A percentile compares a stretch with the other conserved stretches of the same genome.
Evolutionary conservation across 2,113 vertebrate species (phyloP).

Genomic region (Corythoichthys intestinalis): DNA sequence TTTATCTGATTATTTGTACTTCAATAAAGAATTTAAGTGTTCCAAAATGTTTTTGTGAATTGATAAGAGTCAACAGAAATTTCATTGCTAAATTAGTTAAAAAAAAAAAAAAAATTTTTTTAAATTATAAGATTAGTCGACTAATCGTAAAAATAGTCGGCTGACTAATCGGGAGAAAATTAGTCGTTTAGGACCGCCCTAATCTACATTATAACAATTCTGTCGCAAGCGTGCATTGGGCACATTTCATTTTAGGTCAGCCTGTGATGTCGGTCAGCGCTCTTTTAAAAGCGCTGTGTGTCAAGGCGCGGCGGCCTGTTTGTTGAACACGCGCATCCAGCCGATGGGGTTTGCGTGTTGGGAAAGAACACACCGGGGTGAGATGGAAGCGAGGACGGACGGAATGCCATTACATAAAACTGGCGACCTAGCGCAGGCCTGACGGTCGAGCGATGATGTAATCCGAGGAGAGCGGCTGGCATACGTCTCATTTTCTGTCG

Average conservation of each 20-base stretch:
- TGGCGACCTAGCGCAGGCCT: constrained; percentile 43
- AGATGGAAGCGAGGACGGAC: constrained; percentile 24
- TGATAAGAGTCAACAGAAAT: no score
- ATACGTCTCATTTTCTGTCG: constrained; percentile 24
- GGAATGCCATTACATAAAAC: constrained; percentile 56
- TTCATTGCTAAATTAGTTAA: no score
- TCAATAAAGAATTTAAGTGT: no score
- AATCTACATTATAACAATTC: constrained; percentile 16
- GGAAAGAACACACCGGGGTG: constrained; percentile 18
- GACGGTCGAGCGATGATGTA: constrained; percentile 56
- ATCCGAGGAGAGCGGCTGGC: constrained; percentile 39
- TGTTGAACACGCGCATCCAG: constrained; percentile 29
- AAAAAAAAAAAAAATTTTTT: no score
- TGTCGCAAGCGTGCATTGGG: constrained; percentile 2
- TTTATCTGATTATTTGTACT: no score
- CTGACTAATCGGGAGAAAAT: no score
- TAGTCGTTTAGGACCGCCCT: background rate
- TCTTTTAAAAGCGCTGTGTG: constrained; percentile 10
- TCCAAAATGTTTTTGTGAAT: no score
- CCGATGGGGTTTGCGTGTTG: constrained; percentile 37
- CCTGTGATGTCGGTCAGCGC: constrained; percentile 9
- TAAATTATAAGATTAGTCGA: no score
- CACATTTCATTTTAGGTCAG: constrained; percentile 25
- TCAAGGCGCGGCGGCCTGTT: constrained; percentile 23
- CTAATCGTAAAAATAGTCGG: no score